Conservation (phyloP, 1,140 invertebrate species). For the Zaprionus kolodkinae region DNA sequence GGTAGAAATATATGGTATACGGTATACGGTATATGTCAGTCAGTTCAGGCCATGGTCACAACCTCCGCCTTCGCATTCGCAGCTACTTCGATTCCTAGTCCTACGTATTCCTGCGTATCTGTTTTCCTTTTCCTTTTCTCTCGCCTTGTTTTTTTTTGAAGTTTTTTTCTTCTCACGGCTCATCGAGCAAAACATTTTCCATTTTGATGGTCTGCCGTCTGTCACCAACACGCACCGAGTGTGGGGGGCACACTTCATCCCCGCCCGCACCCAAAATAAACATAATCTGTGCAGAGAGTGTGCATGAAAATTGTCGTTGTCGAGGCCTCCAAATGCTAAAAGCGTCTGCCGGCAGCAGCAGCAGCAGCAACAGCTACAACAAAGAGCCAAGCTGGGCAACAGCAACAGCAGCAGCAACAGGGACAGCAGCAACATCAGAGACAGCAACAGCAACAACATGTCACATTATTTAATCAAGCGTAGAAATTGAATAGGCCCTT, state of each 20-base stretch:
- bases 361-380: constrained; percentile 23
- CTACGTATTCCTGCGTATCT: neutral
- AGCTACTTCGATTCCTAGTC: constrained; percentile 33
- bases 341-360: constrained; percentile 60
- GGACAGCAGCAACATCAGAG: constrained; percentile 46
- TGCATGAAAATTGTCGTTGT: constrained; percentile 64
- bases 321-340: constrained; percentile 65
- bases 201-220: constrained; percentile 59
- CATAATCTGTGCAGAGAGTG: constrained; percentile 71
- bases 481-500: constrained; percentile 82
- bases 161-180: constrained; percentile 65
- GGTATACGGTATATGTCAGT: too few relatives aligned
- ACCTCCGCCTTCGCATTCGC: constrained; percentile 18
- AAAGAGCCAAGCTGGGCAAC: constrained; percentile 3
- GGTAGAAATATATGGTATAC: neutral
- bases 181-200: constrained; percentile 68
- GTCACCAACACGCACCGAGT: constrained; percentile 38
- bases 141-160: constrained; percentile 54
- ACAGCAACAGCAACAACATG: constrained; percentile 58
- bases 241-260: neutral
- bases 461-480: constrained; percentile 83
- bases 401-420: constrained; percentile 24
- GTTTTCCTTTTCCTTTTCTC: constrained; percentile 14
- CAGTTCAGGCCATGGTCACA: constrained; percentile 42
- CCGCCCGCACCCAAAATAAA: constrained; percentile 69